A percentile compares a stretch with the other conserved stretches of the same genome.
Evolutionary conservation across 2,797 vertebrate genomes (phyloP).

Genomic region (Apogon talboti): DNA sequence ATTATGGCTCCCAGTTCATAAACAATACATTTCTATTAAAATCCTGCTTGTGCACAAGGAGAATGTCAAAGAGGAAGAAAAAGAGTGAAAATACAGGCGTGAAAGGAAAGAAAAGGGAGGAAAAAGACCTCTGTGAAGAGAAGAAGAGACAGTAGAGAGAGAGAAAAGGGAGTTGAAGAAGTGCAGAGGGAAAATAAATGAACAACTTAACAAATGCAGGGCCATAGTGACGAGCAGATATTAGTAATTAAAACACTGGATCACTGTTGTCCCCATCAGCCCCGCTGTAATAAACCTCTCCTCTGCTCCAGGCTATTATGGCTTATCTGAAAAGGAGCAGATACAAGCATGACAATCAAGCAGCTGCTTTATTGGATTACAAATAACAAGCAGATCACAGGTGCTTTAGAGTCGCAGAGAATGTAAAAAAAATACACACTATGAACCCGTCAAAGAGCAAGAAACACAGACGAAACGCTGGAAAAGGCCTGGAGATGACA

Average conservation of each 20-base stretch:
- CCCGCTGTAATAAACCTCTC: constrained; percentile 51
- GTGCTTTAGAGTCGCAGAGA: background rate
- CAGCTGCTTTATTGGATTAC: constrained; percentile 45
- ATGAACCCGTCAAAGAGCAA: background rate
- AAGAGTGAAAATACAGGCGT: background rate
- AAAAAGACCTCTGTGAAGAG: no score
- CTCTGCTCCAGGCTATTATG: constrained; percentile 35
- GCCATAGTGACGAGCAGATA: constrained; percentile 40
- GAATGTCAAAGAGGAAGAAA: constrained; percentile 6
- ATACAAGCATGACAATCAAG: constrained; percentile 40
- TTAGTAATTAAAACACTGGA: constrained; percentile 65
- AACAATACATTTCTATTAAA: constrained; percentile 84
- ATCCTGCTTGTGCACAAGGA: constrained; percentile 52
- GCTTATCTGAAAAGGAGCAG: constrained; percentile 54
- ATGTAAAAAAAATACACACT: background rate
- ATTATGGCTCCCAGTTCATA: constrained; percentile 78
- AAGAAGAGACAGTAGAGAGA: background rate
- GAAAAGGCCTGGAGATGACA: no score
- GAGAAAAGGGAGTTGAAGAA: constrained; percentile 4
- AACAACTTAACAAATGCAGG: constrained; percentile 39
- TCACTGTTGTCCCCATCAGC: constrained; percentile 56
- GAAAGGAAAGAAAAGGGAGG: background rate
- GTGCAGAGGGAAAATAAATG: constrained; percentile 34
- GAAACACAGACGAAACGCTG: no score
- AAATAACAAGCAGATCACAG: constrained; percentile 28